These are phyloP conservation scores for Drosophila novamexicana DNA, from an alignment of 1,140 invertebrate species.

Conservation along the genomic window DNA sequence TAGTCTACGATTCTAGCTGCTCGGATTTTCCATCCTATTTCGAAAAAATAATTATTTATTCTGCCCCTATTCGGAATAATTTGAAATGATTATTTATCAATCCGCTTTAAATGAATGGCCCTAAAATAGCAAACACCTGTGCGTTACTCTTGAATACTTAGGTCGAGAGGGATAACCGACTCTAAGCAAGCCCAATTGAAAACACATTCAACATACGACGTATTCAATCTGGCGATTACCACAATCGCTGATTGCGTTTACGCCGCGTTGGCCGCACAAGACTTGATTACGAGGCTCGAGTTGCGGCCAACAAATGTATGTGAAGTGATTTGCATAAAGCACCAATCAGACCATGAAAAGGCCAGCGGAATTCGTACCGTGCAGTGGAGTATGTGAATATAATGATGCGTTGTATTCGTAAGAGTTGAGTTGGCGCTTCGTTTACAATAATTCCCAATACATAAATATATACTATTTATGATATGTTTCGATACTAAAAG, in stretches of 20 bases:
- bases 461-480: not conserved
- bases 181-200: not conserved
- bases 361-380: constrained; percentile 15
- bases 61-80: too few relatives aligned
- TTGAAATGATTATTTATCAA: too few relatives aligned
- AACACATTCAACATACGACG: not conserved
- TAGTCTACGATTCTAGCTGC: too few relatives aligned
- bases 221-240: not conserved
- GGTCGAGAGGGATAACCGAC: not conserved
- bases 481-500: constrained; percentile 8
- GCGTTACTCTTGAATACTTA: not conserved
- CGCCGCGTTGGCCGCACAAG: constrained; percentile 39
- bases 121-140: not conserved
- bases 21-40: too few relatives aligned
- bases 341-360: constrained; percentile 44
- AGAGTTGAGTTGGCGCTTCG: constrained; percentile 15
- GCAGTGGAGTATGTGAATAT: constrained; percentile 43
- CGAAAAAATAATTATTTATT: too few relatives aligned
- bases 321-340: constrained; percentile 60
- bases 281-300: constrained; percentile 45
- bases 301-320: constrained; percentile 13
- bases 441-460: not conserved
- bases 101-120: too few relatives aligned
- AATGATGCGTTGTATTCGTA: constrained; percentile 21
- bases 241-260: constrained; percentile 56